Evolutionary conservation across 2,797 vertebrate genomes (phyloP), one percentile per base, ranked within the genome.

Genomic region (Esox masquinongy): DNA sequence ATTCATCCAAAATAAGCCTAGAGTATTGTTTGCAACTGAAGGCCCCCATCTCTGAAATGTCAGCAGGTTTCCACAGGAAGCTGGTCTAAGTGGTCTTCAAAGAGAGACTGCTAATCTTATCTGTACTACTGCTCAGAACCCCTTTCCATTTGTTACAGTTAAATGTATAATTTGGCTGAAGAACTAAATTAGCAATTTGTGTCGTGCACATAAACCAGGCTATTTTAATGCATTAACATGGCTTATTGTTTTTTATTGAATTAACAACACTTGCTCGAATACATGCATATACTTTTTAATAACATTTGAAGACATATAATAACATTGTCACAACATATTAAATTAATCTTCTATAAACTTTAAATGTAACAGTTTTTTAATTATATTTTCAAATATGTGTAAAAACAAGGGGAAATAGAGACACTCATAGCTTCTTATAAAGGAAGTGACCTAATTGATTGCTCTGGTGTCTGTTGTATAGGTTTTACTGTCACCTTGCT

Each of bases 61-160:
- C 4, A 43, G 2, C 31, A 47, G 0, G 12, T 64, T 68, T 71
- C 17, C 53, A 73, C 81, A 86, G 86, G 89, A 87, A 84, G 59
- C 29, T 8, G 29, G 29, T 31, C 29, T 12, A 12, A 50, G 84
- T 88, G 79, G 79, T 85, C 43, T 61, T 15, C 43, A 7, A 12
- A 49, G 2, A 11, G 15, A 19, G 16, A 12, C 4, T 53, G 14
- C n/a, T 59, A 1, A 59, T 12, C 11, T n/a, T n/a, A 56, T 24
- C 56, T 59, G 56, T 14, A 59, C 5, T 59, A 22, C n/a, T n/a
- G 56, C 56, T 59, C 56, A n/a, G 17, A n/a, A 59, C 9, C 56
- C 8, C 11, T n/a, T 59, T 59, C 16, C 9, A 59, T 22, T 6
- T 24, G 22, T 15, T n/a, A 4, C 22, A 22, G n/a, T 2, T 22